Conservation (phyloP, 2,888 invertebrate species). For the Ormyrus pomaceus region DNA sequence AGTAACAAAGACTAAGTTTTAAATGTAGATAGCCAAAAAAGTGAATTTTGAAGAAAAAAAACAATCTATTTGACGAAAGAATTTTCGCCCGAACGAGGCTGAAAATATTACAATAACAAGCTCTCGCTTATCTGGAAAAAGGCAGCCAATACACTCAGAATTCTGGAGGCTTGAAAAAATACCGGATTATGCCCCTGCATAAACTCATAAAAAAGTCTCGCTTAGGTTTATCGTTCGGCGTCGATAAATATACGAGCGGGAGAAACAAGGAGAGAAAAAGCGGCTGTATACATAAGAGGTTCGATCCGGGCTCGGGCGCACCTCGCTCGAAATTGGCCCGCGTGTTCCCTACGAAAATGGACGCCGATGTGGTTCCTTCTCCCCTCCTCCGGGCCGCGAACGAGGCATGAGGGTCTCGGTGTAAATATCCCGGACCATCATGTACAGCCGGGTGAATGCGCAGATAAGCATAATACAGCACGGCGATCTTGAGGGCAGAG, state of each 20-base stretch:
- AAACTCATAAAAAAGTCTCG: not conserved
- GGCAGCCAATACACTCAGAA: too few relatives aligned
- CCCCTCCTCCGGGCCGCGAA: not conserved
- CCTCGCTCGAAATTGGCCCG: too few relatives aligned
- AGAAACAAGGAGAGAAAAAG: too few relatives aligned
- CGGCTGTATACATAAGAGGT: too few relatives aligned
- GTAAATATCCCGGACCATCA: slow-evolving; percentile 38
- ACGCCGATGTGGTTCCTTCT: not conserved
- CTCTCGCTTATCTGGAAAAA: too few relatives aligned
- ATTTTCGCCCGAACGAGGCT: too few relatives aligned
- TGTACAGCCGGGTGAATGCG: slow-evolving; percentile 16
- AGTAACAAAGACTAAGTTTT: too few relatives aligned
- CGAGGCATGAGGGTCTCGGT: slow-evolving; percentile 5
- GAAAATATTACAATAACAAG: too few relatives aligned
- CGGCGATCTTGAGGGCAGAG: slow-evolving; percentile 11
- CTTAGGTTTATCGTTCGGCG: not conserved
- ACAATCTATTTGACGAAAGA: too few relatives aligned
- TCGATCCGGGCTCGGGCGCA: too few relatives aligned
- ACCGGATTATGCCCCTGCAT: not conserved
- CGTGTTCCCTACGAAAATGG: slow-evolving; percentile 6
- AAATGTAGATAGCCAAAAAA: too few relatives aligned
- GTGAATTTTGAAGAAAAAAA: too few relatives aligned
- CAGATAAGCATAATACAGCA: slow-evolving; percentile 40
- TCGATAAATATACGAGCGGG: not conserved
- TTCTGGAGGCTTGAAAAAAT: not conserved